Evolutionary conservation across 2,888 invertebrate species (phyloP).

Genomic region (Acleris sparsana): DNA sequence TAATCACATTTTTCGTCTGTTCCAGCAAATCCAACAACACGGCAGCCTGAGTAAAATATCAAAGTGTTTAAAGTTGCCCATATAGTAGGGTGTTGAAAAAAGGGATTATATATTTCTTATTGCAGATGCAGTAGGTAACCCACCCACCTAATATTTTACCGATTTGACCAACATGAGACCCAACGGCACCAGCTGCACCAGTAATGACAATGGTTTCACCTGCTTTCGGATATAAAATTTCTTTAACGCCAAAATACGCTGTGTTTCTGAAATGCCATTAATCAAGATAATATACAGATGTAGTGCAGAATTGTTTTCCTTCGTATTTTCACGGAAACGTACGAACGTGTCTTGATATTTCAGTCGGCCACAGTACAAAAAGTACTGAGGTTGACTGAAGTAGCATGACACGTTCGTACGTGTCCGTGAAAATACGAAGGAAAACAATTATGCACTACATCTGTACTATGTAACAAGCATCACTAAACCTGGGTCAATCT

Average conservation of each 20-base stretch:
- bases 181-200: constrained; percentile 91
- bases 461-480: too few species aligned
- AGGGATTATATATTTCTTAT: background rate
- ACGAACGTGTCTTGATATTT: too few species aligned
- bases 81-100: background rate
- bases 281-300: too few species aligned
- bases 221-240: constrained; percentile 87
- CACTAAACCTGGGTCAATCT: too few species aligned
- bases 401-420: too few species aligned
- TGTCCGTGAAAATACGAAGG: too few species aligned
- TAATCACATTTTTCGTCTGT: constrained; percentile 88
- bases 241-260: constrained; percentile 89
- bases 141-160: constrained; percentile 86
- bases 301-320: too few species aligned
- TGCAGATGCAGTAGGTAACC: constrained; percentile 14
- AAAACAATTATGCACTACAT: too few species aligned
- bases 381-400: too few species aligned
- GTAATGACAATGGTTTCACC: constrained; percentile 89
- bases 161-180: constrained; percentile 90
- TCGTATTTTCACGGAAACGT: too few species aligned
- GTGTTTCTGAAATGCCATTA: constrained; percentile 80
- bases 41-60: constrained; percentile 58
- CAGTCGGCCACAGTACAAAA: too few species aligned
- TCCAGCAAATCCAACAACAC: constrained; percentile 85
- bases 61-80: too few species aligned